Evolutionary conservation across 2,888 invertebrate species (phyloP).

Genomic region (Trissonchulus sp.): DNA sequence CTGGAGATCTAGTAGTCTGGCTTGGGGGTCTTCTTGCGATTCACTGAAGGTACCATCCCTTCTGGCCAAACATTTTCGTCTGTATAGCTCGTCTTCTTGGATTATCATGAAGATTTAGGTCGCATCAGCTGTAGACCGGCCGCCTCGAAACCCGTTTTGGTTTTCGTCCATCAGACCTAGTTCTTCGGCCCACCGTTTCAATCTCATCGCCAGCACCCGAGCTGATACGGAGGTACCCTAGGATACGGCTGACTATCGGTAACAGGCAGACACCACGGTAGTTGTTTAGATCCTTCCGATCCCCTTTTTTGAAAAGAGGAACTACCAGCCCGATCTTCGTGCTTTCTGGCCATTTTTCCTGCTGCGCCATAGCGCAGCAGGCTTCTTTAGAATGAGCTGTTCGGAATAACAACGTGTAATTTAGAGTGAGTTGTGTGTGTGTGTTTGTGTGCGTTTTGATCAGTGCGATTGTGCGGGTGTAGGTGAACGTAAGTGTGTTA

Average conservation of each 20-base stretch:
- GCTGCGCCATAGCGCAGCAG: too few relatives aligned
- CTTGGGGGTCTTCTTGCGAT: not conserved
- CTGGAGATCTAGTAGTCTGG: not conserved
- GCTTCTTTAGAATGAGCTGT: too few relatives aligned
- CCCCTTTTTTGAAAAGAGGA: conserved; percentile 17
- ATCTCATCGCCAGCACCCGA: not conserved
- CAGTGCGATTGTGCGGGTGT: too few relatives aligned
- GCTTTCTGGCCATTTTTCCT: conserved; percentile 17
- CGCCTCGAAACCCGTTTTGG: conserved; percentile 1
- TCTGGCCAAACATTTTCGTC: not conserved
- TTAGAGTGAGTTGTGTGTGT: too few relatives aligned
- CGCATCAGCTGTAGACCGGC: conserved; percentile 14
- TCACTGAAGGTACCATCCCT: not conserved
- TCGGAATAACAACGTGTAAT: too few relatives aligned
- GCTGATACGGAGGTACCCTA: too few relatives aligned
- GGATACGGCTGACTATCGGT: conserved; percentile 19
- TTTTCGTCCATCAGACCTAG: conserved; percentile 12
- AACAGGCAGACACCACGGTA: too few relatives aligned
- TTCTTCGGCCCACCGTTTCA: conserved; percentile 3
- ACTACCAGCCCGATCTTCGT: not conserved
- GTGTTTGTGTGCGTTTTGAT: too few relatives aligned
- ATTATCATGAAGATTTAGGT: conserved; percentile 4
- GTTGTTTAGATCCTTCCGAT: not conserved
- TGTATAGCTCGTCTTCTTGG: conserved; percentile 10
- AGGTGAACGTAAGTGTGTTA: too few relatives aligned